Percentiles rank a stretch among this genome's conserved stretches.
Evolutionary conservation across 2,113 vertebrate genomes (phyloP).

Genomic region (Atherinomorus stipes): DNA sequence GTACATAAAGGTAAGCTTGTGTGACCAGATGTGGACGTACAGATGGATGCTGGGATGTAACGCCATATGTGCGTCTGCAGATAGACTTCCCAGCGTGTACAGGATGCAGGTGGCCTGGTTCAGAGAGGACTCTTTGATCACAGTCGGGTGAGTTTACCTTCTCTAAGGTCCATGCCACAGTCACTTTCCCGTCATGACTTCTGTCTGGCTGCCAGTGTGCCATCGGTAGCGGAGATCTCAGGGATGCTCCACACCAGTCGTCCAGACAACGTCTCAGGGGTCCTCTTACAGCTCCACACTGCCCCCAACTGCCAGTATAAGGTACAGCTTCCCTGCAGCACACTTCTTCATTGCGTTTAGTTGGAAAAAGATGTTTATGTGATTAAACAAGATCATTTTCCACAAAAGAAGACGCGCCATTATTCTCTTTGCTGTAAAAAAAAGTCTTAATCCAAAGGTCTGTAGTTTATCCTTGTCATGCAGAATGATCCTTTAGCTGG

Average conservation of each 20-base stretch:
- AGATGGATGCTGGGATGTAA: not conserved
- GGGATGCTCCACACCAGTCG: conserved; percentile 91
- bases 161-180: not conserved
- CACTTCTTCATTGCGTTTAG: too few relatives aligned
- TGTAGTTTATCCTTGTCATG: too few relatives aligned
- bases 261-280: conserved; percentile 83
- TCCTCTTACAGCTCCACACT: conserved; percentile 90
- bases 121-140: conserved; percentile 89
- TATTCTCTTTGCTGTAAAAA: too few relatives aligned
- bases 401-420: too few relatives aligned
- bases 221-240: conserved; percentile 89
- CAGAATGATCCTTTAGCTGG: too few relatives aligned
- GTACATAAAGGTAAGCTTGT: conserved; percentile 84
- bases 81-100: conserved; percentile 88
- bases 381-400: too few relatives aligned
- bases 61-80: conserved; percentile 66
- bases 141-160: conserved; percentile 81
- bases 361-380: not conserved
- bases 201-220: conserved; percentile 76
- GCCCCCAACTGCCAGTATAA: conserved; percentile 94
- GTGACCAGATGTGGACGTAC: too few relatives aligned
- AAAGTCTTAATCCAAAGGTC: too few relatives aligned
- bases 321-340: conserved; percentile 74
- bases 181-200: not conserved
- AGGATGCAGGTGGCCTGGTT: conserved; percentile 93